These are phyloP conservation scores for Volucella inflata DNA, from an alignment of 2,888 invertebrate species.

Conservation along the genomic window DNA sequence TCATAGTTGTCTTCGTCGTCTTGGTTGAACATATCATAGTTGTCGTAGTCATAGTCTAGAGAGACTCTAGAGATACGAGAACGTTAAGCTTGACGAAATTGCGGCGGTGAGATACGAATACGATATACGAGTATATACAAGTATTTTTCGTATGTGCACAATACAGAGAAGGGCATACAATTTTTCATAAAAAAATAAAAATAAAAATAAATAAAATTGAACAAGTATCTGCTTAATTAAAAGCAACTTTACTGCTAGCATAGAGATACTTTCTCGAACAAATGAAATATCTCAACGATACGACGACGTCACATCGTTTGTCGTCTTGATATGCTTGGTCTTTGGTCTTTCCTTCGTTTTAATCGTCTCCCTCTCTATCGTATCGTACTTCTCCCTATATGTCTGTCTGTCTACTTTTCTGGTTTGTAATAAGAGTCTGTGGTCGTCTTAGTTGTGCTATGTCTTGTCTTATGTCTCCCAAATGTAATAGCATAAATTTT, in stretches of 20 bases:
- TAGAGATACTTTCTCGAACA: constrained; percentile 42
- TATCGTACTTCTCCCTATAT: too few species aligned
- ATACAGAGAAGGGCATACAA: not conserved
- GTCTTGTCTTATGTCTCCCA: constrained; percentile 40
- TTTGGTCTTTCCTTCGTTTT: too few species aligned
- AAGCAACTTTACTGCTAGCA: constrained; percentile 50
- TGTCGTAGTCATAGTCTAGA: constrained; percentile 43
- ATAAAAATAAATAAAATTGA: not conserved
- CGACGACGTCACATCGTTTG: constrained; percentile 1
- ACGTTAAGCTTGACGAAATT: constrained; percentile 31
- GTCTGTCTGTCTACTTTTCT: constrained; percentile 4
- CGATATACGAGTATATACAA: too few species aligned
- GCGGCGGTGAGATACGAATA: constrained; percentile 39
- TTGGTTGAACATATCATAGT: too few species aligned
- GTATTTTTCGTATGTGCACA: constrained; percentile 42
- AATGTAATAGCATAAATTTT: constrained; percentile 55
- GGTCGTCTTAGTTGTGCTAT: not conserved
- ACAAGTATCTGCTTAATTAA: constrained; percentile 65
- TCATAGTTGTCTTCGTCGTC: constrained; percentile 12
- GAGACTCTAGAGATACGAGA: not conserved
- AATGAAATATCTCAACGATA: constrained; percentile 32
- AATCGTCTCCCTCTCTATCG: too few species aligned
- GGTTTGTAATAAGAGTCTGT: not conserved
- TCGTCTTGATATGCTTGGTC: too few species aligned
- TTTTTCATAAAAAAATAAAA: not conserved